A percentile compares a stretch with the other conserved stretches of the same genome.
phyloP scores from a whole-genome alignment of 2,797 vertebrate species.

The Apodemus agrarius region DNA sequence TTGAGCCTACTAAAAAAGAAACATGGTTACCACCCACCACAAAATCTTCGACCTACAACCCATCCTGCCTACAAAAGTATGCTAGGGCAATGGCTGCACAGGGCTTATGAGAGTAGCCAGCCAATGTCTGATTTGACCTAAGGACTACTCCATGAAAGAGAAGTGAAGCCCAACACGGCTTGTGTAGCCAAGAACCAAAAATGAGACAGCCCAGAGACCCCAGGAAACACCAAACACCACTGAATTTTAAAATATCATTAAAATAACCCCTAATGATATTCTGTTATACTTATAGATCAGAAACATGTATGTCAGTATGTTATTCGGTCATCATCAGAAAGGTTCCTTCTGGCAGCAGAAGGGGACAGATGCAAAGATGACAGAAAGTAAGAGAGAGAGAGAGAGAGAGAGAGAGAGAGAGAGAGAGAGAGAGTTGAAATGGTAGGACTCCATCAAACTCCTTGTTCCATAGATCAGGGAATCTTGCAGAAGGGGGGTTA shows the following conservation, averaged over 20 bases:
- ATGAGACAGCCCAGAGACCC: background rate
- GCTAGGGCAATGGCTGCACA: background rate
- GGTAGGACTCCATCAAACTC: background rate
- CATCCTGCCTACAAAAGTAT: background rate
- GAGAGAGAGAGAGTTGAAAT: background rate
- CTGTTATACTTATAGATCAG: background rate
- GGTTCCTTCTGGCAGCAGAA: background rate
- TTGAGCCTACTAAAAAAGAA: background rate
- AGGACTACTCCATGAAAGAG: background rate
- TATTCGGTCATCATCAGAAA: background rate
- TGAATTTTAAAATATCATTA: background rate
- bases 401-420: too few species aligned
- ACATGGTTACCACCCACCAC: background rate
- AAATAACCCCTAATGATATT: background rate
- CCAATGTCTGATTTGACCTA: too few species aligned
- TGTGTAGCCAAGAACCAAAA: background rate
- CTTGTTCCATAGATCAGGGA: fast-evolving
- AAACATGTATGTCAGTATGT: background rate
- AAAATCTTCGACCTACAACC: background rate
- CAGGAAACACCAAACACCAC: background rate
- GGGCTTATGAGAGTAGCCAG: background rate
- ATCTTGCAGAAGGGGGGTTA: background rate
- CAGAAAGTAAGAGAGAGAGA: background rate
- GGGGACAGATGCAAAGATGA: background rate
- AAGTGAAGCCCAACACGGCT: background rate